These are phyloP conservation scores for Hippolais icterina DNA, from an alignment of 2,113 vertebrate genomes.

Conservation along the genomic window DNA sequence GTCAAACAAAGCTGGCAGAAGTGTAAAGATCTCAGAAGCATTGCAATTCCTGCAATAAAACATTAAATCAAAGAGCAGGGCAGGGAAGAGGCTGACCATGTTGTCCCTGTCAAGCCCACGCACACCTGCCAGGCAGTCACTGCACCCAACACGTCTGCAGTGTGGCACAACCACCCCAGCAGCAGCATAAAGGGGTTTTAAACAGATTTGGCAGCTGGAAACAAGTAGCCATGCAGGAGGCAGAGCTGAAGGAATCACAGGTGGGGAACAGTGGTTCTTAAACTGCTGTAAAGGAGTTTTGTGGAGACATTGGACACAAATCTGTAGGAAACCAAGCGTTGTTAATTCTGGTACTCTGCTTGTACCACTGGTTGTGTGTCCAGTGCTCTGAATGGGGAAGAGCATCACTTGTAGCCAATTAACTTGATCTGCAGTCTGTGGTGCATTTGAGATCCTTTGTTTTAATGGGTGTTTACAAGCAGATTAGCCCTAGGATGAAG, in stretches of 20 bases:
- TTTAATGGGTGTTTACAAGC: background rate
- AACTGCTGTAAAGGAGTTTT: background rate
- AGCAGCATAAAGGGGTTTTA: background rate
- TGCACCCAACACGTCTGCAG: accelerated
- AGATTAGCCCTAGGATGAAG: background rate
- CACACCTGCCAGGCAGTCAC: background rate
- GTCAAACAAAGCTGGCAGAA: background rate
- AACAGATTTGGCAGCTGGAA: background rate
- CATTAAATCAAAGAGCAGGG: background rate
- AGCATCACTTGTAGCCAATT: background rate
- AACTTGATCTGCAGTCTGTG: background rate
- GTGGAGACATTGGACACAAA: background rate
- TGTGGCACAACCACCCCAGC: background rate
- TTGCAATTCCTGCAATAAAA: background rate
- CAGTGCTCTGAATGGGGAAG: background rate
- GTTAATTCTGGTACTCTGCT: background rate
- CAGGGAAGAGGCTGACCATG: background rate
- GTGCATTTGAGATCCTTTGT: background rate
- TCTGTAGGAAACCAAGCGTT: background rate
- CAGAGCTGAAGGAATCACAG: background rate
- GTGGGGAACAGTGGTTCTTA: background rate
- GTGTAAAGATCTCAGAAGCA: background rate
- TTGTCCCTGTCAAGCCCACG: background rate
- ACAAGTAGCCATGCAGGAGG: background rate
- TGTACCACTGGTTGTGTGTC: background rate